A percentile compares a stretch with the other conserved stretches of the same genome.
Conservation (phyloP, 1,140 invertebrate genomes). For the Fopius arisanus region DNA sequence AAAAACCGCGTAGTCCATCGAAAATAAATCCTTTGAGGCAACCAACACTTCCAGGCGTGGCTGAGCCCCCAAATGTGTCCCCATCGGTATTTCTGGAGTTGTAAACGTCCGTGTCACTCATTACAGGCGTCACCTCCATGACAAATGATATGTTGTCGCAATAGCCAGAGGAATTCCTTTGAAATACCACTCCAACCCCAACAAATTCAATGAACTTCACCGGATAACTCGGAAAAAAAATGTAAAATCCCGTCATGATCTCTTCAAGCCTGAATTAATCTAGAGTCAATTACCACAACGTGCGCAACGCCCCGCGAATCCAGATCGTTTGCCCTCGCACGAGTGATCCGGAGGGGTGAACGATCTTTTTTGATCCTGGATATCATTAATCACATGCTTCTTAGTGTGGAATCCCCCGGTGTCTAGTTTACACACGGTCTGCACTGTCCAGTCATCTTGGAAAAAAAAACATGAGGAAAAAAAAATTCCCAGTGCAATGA, state of each 20-base stretch:
- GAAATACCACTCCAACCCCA: constrained; percentile 51
- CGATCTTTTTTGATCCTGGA: constrained; percentile 45
- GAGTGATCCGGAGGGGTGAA: constrained; percentile 23
- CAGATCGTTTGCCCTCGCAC: background rate
- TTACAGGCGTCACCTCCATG: constrained; percentile 52
- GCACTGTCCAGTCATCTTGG: constrained; percentile 57
- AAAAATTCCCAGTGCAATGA: background rate
- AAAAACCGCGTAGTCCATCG: background rate
- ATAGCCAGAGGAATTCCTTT: constrained; percentile 52
- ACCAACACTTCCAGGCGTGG: background rate
- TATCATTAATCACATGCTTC: constrained; percentile 64
- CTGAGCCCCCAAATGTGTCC: background rate
- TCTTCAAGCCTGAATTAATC: background rate
- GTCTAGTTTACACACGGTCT: constrained; percentile 57
- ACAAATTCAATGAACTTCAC: background rate
- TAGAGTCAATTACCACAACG: background rate
- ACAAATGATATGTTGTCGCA: constrained; percentile 65
- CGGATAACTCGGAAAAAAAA: background rate
- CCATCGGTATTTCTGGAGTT: background rate
- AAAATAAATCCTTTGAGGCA: background rate
- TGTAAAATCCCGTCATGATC: background rate
- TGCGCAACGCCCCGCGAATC: constrained; percentile 2
- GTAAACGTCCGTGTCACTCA: constrained; percentile 46
- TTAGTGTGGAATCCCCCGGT: constrained; percentile 63
- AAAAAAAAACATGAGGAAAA: background rate